A percentile compares a stretch with the other conserved stretches of the same genome.
Evolutionary conservation across 2,113 vertebrate species (phyloP).

Genomic region (Argyrosomus japonicus): DNA sequence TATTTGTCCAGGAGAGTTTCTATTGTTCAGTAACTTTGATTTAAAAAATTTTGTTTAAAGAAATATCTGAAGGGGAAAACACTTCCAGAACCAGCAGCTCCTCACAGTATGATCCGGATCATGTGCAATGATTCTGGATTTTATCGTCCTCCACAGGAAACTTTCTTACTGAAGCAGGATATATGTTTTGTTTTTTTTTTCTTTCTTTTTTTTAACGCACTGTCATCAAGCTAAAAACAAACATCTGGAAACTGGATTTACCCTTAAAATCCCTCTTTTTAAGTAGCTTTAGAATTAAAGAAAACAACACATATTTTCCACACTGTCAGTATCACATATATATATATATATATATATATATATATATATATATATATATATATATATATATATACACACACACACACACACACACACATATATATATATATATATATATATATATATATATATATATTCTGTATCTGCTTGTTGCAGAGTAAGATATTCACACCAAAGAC

Average conservation of each 20-base stretch:
- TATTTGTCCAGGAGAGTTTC: neutral
- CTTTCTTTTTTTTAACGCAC: neutral
- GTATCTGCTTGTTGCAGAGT: neutral
- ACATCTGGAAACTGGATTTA: constrained; percentile 7
- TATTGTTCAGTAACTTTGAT: neutral
- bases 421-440: too few species aligned
- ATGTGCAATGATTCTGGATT: neutral
- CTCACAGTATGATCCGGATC: neutral
- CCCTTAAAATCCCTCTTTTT: neutral
- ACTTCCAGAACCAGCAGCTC: neutral
- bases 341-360: too few species aligned
- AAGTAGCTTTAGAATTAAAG: constrained; percentile 34
- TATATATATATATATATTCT: neutral
- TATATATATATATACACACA: too few species aligned
- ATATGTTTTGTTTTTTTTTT: too few species aligned
- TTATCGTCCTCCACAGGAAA: neutral
- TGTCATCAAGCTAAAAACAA: neutral
- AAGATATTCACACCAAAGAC: neutral
- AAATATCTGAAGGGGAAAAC: neutral
- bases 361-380: too few species aligned
- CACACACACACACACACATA: too few species aligned
- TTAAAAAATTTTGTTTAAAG: neutral
- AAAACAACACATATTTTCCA: neutral
- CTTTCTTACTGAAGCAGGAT: neutral
- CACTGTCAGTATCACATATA: constrained; percentile 29